Percentiles rank a stretch among this genome's conserved stretches.
Conservation (phyloP, 2,113 vertebrate genomes). For the Candoia aspera region DNA sequence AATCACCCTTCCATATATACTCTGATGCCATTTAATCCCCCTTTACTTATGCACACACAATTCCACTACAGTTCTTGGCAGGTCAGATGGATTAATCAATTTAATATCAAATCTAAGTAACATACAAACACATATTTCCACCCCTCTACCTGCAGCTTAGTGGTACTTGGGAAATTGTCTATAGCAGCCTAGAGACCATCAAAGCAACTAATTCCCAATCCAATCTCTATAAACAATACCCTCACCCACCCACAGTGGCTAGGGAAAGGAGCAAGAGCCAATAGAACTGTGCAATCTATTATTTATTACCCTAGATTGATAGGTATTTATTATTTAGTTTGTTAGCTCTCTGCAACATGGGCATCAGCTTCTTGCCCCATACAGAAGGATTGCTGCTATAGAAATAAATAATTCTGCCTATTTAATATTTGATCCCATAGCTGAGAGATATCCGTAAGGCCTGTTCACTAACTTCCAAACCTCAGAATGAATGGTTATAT, state of each 20-base stretch:
- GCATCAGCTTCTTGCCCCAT: constrained; percentile 26
- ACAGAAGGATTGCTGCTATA: constrained; percentile 16
- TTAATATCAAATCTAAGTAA: not conserved
- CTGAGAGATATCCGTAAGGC: not conserved
- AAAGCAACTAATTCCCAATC: constrained; percentile 22
- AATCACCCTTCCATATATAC: not conserved
- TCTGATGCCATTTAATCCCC: not conserved
- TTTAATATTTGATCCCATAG: constrained; percentile 33
- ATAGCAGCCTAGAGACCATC: not conserved
- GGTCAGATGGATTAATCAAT: not conserved
- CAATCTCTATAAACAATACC: constrained; percentile 20
- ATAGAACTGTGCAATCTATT: constrained; percentile 30
- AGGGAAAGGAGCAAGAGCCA: constrained; percentile 10
- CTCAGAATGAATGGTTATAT: not conserved
- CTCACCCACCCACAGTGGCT: not conserved
- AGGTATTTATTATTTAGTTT: constrained; percentile 38
- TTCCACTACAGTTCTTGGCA: not conserved
- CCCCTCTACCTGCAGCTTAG: constrained; percentile 30
- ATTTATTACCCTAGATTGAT: constrained; percentile 20
- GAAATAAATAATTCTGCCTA: constrained; percentile 28
- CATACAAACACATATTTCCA: not conserved
- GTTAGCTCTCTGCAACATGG: constrained; percentile 17
- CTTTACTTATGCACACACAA: not conserved
- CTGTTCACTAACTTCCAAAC: not conserved
- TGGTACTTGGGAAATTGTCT: constrained; percentile 18